Evolutionary conservation across 2,797 vertebrate species (phyloP), one percentile per base, ranked within the genome.

Genomic region (Falco berigora): DNA sequence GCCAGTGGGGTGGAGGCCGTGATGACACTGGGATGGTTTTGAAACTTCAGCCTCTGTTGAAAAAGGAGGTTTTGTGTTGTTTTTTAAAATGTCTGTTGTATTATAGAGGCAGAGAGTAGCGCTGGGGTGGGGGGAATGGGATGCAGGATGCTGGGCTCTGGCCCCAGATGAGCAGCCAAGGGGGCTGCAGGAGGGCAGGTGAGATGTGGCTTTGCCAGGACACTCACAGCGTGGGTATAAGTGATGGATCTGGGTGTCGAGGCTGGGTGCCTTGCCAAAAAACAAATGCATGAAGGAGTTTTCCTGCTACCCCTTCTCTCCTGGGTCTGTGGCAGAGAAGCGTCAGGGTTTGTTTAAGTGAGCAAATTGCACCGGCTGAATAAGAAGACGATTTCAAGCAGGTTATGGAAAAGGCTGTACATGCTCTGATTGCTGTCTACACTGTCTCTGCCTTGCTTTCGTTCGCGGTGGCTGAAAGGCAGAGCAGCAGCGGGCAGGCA

Each of bases 341-440:
- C 3, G 1, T 30, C 55, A 3, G 62, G 44, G 5, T 4, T 38
- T 1, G 2, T 1, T 14, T 17, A 9, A 23, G 32, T 0, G 2
- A 44, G 28, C 3, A 49, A 81, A 6, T 1, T 1, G 32, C 56
- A 30, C 4, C 1, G 2, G 12, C 3, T 4, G 47, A 55, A 49
- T 8, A 22, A 52, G 61, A 28, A 25, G 25, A 22, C 4, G 6
- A 12, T 61, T n/a, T 22, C 19, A 53, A 23, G 1, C 28, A 23
- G 50, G 5, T 2, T 2, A 2, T 20, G 71, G 8, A 9, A 34
- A 28, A 16, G 25, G 42, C 6, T 14, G 5, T 12, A 4, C n/a
- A 1, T 3, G 4, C 34, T 24, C 61, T 9, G 9, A 5, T 8
- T 18, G 62, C 17, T 10, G 16, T 2, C 36, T 6, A 1, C 64